Base-by-base conservation (phyloP, 64 coral and sea anemone species). In the Actinia equina region DNA sequence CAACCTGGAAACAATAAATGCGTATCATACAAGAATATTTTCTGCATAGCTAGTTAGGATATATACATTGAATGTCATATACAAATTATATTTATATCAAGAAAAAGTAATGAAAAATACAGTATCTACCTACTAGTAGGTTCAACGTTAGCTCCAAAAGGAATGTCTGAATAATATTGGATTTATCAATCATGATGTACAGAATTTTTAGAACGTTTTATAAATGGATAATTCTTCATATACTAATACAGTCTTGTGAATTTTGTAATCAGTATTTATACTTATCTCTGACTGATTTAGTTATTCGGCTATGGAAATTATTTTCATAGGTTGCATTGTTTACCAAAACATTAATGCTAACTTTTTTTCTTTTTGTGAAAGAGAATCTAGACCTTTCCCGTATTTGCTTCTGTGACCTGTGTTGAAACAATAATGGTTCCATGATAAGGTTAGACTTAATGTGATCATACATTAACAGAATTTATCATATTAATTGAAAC, bases 31-130 rank as follows among this genome's bases (percentile, higher is more conserved):
- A 41, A 26, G 69, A 74, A 30, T 74, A 74, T 74, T 74, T 25
- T 27, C 23, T 74, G 10, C 13, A 14, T 74, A 74, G 69, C 26
- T 74, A 74, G 23, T 30, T 42, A 30, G 25, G 69, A 71, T 20
- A 71, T 74, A 41, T 41, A 74, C 41, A 65, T 65, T 23, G 41
- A 74, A 74, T 74, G 69, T 41, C 27, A 13, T 15, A 74, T 30
- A 69, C 69, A 74, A 74, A 74, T 74, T 74, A 30, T 71, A 71
- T 74, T 74, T 74, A 74, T 74, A 74, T 23, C 37, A 27, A 30
- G 69, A n/a, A 26, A 74, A 74, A 41, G 3, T 41, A 12, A 74
- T 41, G 0, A 37, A 37, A 1, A 37, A 37, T 37, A 37, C 30
- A 37, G 30, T 74, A 41, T 74, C 0, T 74, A 74, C 14, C 3